These are phyloP conservation scores for Isoperla grammatica DNA, from an alignment of 2,888 invertebrate species.

Conservation along the genomic window DNA sequence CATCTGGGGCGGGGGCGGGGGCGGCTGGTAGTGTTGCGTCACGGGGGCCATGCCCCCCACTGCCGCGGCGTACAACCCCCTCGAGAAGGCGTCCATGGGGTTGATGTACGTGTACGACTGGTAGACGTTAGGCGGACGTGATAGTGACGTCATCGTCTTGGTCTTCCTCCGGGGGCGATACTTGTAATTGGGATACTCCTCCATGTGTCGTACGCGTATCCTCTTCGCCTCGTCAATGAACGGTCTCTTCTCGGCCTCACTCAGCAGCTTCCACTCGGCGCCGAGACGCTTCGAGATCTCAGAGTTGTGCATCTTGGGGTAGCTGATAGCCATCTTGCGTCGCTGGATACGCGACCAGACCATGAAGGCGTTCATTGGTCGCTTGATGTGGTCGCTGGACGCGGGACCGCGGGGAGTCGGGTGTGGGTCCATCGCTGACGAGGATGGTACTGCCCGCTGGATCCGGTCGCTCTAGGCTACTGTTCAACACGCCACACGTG, in stretches of 20 bases:
- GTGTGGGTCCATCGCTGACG: neutral
- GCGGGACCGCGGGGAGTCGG: neutral
- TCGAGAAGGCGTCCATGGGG: constrained; percentile 19
- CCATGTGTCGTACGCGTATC: constrained; percentile 45
- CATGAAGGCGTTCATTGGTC: constrained; percentile 58
- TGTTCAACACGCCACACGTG: neutral
- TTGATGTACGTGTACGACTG: constrained; percentile 18
- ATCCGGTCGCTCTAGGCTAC: neutral
- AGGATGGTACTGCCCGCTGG: neutral
- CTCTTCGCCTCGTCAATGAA: constrained; percentile 53
- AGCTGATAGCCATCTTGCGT: constrained; percentile 50
- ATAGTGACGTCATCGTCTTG: constrained; percentile 27
- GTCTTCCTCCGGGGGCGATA: constrained; percentile 43
- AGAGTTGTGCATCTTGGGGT: constrained; percentile 54
- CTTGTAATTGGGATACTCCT: constrained; percentile 46
- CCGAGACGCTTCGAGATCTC: constrained; percentile 51
- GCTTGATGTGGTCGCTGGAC: constrained; percentile 44
- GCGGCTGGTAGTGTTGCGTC: neutral
- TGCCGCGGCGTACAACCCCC: constrained; percentile 13
- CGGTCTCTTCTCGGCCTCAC: constrained; percentile 48
- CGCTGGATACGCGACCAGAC: constrained; percentile 52
- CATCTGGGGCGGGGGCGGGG: neutral
- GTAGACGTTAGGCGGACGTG: neutral
- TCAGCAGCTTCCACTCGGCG: constrained; percentile 50
- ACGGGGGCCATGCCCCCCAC: neutral